Evolutionary conservation across 2,797 vertebrate genomes (phyloP).

Genomic region (Spondyliosoma cantharus): DNA sequence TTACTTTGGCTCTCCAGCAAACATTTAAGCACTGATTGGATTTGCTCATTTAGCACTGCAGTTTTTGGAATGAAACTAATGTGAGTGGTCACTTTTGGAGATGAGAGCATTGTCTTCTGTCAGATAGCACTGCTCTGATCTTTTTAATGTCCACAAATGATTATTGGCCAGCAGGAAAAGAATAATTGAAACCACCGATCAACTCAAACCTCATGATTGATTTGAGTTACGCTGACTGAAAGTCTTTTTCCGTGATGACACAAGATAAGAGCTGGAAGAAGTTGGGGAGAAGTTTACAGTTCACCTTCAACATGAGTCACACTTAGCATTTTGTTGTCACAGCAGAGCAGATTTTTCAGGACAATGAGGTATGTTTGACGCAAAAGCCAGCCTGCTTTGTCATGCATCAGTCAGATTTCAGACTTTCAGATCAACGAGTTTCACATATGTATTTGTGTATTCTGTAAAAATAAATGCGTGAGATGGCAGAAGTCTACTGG

Average conservation of each 20-base stretch:
- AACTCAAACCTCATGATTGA: conserved; percentile 9
- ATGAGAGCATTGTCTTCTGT: conserved; percentile 47
- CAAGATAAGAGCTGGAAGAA: conserved; percentile 17
- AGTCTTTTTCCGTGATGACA: conserved; percentile 16
- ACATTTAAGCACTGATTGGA: conserved; percentile 62
- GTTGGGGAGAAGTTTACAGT: conserved; percentile 18
- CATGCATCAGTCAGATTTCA: conserved; percentile 22
- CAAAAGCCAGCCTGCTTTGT: conserved; percentile 9
- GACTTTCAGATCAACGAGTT: conserved; percentile 20
- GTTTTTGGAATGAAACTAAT: conserved; percentile 57
- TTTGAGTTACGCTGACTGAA: not conserved
- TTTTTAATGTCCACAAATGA: conserved; percentile 22
- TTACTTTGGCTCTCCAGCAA: conserved; percentile 58
- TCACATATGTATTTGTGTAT: conserved; percentile 12
- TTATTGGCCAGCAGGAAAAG: not conserved
- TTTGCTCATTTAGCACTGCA: conserved; percentile 56
- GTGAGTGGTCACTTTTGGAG: conserved; percentile 53
- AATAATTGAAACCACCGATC: conserved; percentile 11
- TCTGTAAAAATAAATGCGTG: not conserved
- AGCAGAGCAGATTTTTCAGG: conserved; percentile 20
- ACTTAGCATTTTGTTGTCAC: conserved; percentile 18
- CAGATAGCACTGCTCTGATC: not conserved
- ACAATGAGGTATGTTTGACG: conserved; percentile 12
- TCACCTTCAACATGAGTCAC: conserved; percentile 38
- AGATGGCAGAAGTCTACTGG: not conserved